A percentile compares a stretch with the other conserved stretches of the same genome.
These are phyloP conservation scores for Spodoptera littoralis DNA, from an alignment of 2,888 invertebrate genomes.

Conservation along the genomic window DNA sequence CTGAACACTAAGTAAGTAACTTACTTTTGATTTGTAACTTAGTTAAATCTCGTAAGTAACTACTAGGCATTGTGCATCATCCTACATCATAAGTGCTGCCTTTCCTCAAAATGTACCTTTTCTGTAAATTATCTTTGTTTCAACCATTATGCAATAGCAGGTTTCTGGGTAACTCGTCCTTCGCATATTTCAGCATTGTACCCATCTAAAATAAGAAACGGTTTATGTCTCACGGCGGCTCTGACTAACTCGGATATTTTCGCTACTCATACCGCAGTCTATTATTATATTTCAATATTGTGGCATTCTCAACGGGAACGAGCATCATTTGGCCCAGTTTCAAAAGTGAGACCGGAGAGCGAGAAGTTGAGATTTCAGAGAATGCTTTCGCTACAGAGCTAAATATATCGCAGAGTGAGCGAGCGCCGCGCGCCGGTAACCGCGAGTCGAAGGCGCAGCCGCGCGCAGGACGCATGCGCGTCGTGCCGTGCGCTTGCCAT, in stretches of 20 bases:
- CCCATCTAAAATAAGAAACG: conserved; percentile 77
- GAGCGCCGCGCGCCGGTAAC: conserved; percentile 58
- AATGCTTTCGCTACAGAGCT: conserved; percentile 85
- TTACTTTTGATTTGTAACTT: not conserved
- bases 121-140: conserved; percentile 18
- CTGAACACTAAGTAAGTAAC: conserved; percentile 1
- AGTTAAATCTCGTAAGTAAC: conserved; percentile 12
- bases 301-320: conserved; percentile 86
- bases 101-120: conserved; percentile 34
- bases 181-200: conserved; percentile 82
- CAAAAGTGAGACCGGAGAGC: conserved; percentile 86
- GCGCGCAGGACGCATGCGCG: conserved; percentile 54
- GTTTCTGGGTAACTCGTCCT: conserved; percentile 68
- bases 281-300: conserved; percentile 88
- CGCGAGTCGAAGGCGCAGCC: conserved; percentile 56
- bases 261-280: conserved; percentile 80
- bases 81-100: conserved; percentile 25
- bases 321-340: conserved; percentile 88
- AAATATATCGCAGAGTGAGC: conserved; percentile 77
- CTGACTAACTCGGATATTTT: conserved; percentile 87
- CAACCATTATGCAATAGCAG: conserved; percentile 64
- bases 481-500: conserved; percentile 38
- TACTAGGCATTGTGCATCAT: conserved; percentile 29
- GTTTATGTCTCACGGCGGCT: conserved; percentile 75
- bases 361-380: conserved; percentile 85